Evolutionary conservation across 2,797 vertebrate genomes (phyloP), one percentile per base, ranked within the genome.

Genomic region (Aulostomus chinensis): DNA sequence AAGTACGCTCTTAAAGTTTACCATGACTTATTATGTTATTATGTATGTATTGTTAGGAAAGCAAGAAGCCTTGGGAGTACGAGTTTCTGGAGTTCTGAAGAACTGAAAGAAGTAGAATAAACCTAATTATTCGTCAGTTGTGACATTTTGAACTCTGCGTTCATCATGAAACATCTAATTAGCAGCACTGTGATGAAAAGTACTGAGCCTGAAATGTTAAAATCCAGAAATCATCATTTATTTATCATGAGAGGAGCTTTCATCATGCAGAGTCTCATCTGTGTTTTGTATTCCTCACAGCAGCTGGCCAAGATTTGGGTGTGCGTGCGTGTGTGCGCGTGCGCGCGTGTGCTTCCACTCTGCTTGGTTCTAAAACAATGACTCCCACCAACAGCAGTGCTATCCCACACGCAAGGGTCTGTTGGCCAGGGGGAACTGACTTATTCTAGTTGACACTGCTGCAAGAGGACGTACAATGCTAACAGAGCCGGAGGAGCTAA

Each of bases 401-500:
- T 12, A 26, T 59, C 15, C 33, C 50, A 46, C 50, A 57, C 35
- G 3, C 43, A 42, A 39, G 28, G 52, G 38, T 62, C 67, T 53
- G 69, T 21, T 38, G 36, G 60, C 73, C 18, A 8, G n/a, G 24
- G 52, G 63, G 65, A 31, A 39, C 40, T 1, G 40, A 67, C 51
- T 65, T 59, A 34, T 64, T 80, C 58, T 49, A 56, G 67, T 31
- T n/a, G n/a, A n/a, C n/a, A n/a, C n/a, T n/a, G n/a, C n/a, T n/a
- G n/a, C n/a, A 52, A 60, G 48, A 59, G 58, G 77, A 51, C 55
- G 43, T 25, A 16, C 54, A 61, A 32, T 60, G 62, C 58, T 73
- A 69, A 64, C 58, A 35, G 51, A 68, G 61, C 78, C 76, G 66
- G 74, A 36, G 36, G 50, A 74, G 71, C 83, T 71, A 76, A 81